Evolutionary conservation across 2,888 invertebrate genomes (phyloP), one percentile per base, ranked within the genome.

Genomic region (Mechanitis mazaeus): DNA sequence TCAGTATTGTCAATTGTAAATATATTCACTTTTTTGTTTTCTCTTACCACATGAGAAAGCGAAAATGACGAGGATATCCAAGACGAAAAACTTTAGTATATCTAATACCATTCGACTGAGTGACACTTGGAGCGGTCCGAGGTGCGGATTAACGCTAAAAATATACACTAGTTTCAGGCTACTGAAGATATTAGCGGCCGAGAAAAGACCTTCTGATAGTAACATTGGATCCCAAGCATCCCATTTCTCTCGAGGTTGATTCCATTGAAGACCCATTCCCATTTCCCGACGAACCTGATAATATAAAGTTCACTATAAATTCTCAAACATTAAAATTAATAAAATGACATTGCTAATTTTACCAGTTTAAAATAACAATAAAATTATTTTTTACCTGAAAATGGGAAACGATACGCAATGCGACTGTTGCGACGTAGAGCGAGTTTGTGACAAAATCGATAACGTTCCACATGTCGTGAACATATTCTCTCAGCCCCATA

Each of bases 391-490:
- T 9, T 42, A 42, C 98, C 93, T 97, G 96, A 80, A 97, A 95
- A 85, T 97, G 98, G 12, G 98, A 97, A 38, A 99, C 97, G 63
- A 98, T 93, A 70, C 99, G 92, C 60, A 99, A 91, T 2, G 98
- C 97, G 60, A 98, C 96, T 0, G 99, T 99, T 60, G 98, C 98
- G 67, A 99, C 97, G 85, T 99, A 99, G 47, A 99, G 91, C 6
- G 98, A 97, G 90, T 99, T 99, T 66, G 99, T 99, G 70, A 98
- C 97, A 85, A 99, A 99, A 90, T 99, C 99, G 73, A 99, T 96
- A 65, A 99, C 98, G 87, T 99, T 99, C 99, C 99, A 99, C 98
- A 99, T 98, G 85, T 99, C 98, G 78, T 97, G 95, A 63, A 97
- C 94, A 89, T 99, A 99, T 81, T 98, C 98, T 77, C 97, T 95